These are phyloP conservation scores for Aethina tumida DNA, from an alignment of 1,140 invertebrate genomes.

Conservation along the genomic window DNA sequence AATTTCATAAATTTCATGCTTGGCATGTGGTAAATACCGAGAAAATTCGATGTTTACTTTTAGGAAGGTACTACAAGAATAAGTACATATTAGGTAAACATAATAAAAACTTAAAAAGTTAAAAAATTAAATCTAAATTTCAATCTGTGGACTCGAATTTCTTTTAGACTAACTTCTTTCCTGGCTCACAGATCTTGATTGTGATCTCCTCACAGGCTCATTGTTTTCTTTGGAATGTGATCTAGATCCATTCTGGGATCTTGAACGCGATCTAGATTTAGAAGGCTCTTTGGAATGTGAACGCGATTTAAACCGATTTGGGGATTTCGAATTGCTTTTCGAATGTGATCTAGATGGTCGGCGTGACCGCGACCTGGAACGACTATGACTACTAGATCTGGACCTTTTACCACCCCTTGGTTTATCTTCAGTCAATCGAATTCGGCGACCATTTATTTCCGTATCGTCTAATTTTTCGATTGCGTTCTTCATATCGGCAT, in stretches of 20 bases:
- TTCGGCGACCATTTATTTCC: conserved; percentile 20
- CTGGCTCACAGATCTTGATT: conserved; percentile 14
- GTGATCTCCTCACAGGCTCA: conserved; percentile 39
- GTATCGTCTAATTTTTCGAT: conserved; percentile 81
- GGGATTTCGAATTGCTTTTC: too few relatives aligned
- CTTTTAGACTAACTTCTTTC: conserved; percentile 8
- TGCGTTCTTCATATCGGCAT: conserved; percentile 87
- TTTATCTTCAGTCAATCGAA: conserved; percentile 43
- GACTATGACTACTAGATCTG: conserved; percentile 54
- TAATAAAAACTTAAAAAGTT: conserved; percentile 3
- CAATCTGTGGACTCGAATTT: too few relatives aligned
- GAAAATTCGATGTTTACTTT: too few relatives aligned
- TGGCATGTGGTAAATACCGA: too few relatives aligned
- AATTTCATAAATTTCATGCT: too few relatives aligned
- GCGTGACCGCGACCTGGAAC: conserved; percentile 54
- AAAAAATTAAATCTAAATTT: conserved; percentile 2
- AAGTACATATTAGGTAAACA: too few relatives aligned
- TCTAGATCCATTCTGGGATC: conserved; percentile 41
- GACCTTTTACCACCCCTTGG: conserved; percentile 43
- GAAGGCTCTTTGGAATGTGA: conserved; percentile 55
- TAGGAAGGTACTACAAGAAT: too few relatives aligned
- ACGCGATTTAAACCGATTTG: conserved; percentile 43
- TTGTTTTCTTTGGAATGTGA: conserved; percentile 44
- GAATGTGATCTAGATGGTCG: conserved; percentile 42
- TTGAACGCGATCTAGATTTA: conserved; percentile 58